Conservation (phyloP, 2,797 vertebrate species). For the Macroramphosus scolopax region DNA sequence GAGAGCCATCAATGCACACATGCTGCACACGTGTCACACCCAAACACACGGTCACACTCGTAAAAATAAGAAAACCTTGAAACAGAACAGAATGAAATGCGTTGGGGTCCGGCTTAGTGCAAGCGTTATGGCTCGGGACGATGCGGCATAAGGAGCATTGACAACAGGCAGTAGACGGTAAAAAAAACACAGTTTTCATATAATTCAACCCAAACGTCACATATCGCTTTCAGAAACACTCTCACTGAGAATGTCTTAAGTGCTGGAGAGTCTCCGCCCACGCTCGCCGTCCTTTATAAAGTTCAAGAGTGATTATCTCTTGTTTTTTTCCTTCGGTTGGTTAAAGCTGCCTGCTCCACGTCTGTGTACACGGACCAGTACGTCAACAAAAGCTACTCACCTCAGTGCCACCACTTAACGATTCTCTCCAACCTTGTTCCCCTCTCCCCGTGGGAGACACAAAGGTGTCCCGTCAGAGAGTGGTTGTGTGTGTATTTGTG, state of each 20-base stretch:
- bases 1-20: constrained; percentile 29
- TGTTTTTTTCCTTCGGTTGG: constrained; percentile 20
- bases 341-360: constrained; percentile 45
- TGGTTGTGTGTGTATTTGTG: constrained; percentile 46
- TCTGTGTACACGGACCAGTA: constrained; percentile 39
- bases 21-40: constrained; percentile 37
- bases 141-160: constrained; percentile 29
- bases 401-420: constrained; percentile 20
- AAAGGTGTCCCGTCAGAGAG: constrained; percentile 24
- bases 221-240: constrained; percentile 25
- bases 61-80: constrained; percentile 43
- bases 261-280: constrained; percentile 23
- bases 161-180: constrained; percentile 56
- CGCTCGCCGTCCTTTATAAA: constrained; percentile 20
- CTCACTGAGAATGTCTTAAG: constrained; percentile 42
- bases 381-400: constrained; percentile 32
- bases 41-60: constrained; percentile 24
- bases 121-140: constrained; percentile 60
- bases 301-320: constrained; percentile 42
- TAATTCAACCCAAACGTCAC: constrained; percentile 31
- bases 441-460: too few species aligned
- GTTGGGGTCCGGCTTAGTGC: constrained; percentile 57
- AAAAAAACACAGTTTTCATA: constrained; percentile 48
- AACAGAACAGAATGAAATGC: constrained; percentile 42
- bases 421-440: too few species aligned